Percentiles rank a stretch among this genome's conserved stretches.
These are phyloP conservation scores for Platycercus adscitus DNA, from an alignment of 2,113 vertebrate species.

Conservation along the genomic window DNA sequence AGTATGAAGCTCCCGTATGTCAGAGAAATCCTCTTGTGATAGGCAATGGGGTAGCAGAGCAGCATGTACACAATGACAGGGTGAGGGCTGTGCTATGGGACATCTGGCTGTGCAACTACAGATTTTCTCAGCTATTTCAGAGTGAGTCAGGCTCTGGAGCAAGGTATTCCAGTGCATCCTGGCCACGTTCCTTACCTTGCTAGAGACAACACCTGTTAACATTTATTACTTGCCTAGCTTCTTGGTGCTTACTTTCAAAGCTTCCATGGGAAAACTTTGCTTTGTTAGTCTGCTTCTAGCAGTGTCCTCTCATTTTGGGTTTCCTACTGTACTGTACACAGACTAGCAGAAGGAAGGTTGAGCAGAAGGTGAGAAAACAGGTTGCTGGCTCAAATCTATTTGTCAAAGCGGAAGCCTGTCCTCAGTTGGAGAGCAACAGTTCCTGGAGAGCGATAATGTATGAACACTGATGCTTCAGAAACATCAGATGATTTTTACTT, in stretches of 20 bases:
- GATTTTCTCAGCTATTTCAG: not conserved
- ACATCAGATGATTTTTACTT: not conserved
- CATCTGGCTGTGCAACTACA: not conserved
- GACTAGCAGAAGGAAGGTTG: not conserved
- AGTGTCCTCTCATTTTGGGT: not conserved
- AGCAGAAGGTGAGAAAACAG: not conserved
- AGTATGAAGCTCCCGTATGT: not conserved
- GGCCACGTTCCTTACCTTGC: not conserved
- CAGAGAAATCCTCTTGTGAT: not conserved
- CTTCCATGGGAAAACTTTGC: not conserved
- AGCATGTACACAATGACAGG: accelerated
- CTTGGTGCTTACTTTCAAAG: not conserved
- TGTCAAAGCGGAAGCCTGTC: not conserved
- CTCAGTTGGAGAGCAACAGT: not conserved
- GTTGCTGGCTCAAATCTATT: not conserved
- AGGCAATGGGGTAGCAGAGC: not conserved
- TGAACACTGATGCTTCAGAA: not conserved
- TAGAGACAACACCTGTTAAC: not conserved
- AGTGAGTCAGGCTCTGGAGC: not conserved
- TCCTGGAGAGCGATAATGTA: not conserved
- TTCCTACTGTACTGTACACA: not conserved
- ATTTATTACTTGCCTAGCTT: not conserved
- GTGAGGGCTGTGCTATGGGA: not conserved
- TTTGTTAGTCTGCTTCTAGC: not conserved
- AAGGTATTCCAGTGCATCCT: not conserved